A percentile compares a stretch with the other conserved stretches of the same genome.
These are phyloP conservation scores for Parthenolecanium corni DNA, from an alignment of 2,888 invertebrate genomes.

Conservation along the genomic window DNA sequence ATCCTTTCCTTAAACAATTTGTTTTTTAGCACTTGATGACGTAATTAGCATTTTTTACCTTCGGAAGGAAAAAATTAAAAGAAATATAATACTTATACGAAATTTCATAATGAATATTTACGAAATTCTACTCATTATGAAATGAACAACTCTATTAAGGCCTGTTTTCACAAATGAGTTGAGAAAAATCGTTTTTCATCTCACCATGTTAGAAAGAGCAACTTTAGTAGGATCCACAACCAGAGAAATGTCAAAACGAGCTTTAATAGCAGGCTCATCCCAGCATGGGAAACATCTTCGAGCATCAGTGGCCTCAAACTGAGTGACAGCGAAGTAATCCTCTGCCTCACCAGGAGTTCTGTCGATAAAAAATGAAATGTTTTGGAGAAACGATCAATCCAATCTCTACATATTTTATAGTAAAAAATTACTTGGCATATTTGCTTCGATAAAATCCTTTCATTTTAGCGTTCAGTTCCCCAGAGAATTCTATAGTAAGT, in stretches of 20 bases:
- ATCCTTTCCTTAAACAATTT: no score
- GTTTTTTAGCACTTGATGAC: no score
- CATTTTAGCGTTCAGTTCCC: constrained; percentile 83
- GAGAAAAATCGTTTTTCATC: no score
- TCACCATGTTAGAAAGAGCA: constrained; percentile 89
- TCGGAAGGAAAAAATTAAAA: no score
- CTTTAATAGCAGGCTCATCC: constrained; percentile 94
- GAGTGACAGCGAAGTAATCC: constrained; percentile 76
- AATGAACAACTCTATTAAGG: no score
- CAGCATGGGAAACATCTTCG: constrained; percentile 92
- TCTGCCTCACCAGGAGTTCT: constrained; percentile 51
- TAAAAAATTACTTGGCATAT: constrained; percentile 45
- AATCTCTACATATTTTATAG: background rate
- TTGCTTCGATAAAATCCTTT: constrained; percentile 90
- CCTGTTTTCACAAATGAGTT: no score
- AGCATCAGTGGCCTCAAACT: constrained; percentile 84
- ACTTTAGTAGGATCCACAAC: constrained; percentile 62
- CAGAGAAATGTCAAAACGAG: constrained; percentile 82
- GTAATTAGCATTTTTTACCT: no score
- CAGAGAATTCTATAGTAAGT: constrained; percentile 62
- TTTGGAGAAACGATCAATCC: background rate
- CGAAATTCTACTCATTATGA: no score
- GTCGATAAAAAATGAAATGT: background rate
- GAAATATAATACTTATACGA: no score
- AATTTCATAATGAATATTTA: no score